Evolutionary conservation across 2,113 vertebrate genomes (phyloP).

Genomic region (Diadophis punctatus): DNA sequence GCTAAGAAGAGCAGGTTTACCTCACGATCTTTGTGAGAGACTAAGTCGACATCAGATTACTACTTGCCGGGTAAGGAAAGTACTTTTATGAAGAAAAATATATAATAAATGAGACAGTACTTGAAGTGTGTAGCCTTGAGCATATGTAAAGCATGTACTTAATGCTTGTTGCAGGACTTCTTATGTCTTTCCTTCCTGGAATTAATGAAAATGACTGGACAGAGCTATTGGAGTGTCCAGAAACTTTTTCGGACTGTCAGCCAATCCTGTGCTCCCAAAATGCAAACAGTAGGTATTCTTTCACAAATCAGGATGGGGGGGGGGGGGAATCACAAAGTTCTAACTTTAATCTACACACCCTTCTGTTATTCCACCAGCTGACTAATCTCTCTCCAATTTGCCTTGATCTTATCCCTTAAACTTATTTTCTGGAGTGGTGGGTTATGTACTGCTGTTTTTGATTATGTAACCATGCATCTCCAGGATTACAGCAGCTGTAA

Average conservation of each 20-base stretch:
- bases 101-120: background rate
- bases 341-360: background rate
- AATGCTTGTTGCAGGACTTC: constrained; percentile 68
- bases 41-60: constrained; percentile 72
- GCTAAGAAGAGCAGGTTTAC: constrained; percentile 70
- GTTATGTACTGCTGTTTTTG: background rate
- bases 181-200: constrained; percentile 74
- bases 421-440: background rate
- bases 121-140: background rate
- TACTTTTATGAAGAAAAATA: constrained; percentile 18
- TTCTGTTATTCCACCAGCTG: background rate
- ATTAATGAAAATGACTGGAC: constrained; percentile 75
- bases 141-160: background rate
- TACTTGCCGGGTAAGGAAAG: constrained; percentile 72
- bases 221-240: constrained; percentile 68
- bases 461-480: background rate
- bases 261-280: constrained; percentile 72
- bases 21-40: constrained; percentile 74
- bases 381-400: background rate
- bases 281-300: constrained; percentile 71
- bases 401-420: background rate
- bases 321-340: background rate
- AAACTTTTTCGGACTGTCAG: constrained; percentile 73
- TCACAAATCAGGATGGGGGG: background rate
- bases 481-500: background rate